Percentiles rank a stretch among this genome's conserved stretches.
phyloP scores from a whole-genome alignment of 1,140 invertebrate genomes.

The Trichonephila clavata region DNA sequence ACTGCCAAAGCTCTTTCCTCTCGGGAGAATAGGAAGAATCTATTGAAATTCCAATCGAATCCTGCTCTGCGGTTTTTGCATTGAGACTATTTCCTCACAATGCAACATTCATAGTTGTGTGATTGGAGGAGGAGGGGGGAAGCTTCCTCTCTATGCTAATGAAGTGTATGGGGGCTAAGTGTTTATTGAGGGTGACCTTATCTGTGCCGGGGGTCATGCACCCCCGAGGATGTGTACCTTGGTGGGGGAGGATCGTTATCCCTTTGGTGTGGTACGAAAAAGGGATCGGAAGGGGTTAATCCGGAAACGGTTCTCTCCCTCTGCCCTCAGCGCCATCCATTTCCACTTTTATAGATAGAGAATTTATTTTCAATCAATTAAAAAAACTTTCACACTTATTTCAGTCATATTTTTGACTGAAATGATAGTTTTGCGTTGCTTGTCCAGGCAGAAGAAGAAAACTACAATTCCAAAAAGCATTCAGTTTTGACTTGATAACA shows the following conservation, averaged over 20 bases:
- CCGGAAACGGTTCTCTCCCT: not conserved
- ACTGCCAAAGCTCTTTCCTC: no score
- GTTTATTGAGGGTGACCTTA: slow-evolving; percentile 67
- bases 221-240: not conserved
- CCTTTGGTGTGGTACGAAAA: not conserved
- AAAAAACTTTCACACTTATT: no score
- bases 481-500: no score
- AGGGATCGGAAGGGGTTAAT: not conserved
- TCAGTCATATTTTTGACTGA: no score
- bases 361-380: no score
- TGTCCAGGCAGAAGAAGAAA: no score
- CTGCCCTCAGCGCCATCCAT: not conserved
- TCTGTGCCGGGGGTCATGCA: not conserved
- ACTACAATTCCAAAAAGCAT: no score
- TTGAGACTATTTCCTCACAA: not conserved
- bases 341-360: no score
- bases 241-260: not conserved
- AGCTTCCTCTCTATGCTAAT: slow-evolving; percentile 20
- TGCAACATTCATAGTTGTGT: not conserved
- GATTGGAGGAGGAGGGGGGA: not conserved
- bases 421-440: no score
- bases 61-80: slow-evolving; percentile 7
- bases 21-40: not conserved
- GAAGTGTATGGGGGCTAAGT: slow-evolving; percentile 47
- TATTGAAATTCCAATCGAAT: slow-evolving; percentile 38